A percentile compares a stretch with the other conserved stretches of the same genome.
Conservation (phyloP, 2,888 invertebrate species). For the Hoplodrina blanda region DNA sequence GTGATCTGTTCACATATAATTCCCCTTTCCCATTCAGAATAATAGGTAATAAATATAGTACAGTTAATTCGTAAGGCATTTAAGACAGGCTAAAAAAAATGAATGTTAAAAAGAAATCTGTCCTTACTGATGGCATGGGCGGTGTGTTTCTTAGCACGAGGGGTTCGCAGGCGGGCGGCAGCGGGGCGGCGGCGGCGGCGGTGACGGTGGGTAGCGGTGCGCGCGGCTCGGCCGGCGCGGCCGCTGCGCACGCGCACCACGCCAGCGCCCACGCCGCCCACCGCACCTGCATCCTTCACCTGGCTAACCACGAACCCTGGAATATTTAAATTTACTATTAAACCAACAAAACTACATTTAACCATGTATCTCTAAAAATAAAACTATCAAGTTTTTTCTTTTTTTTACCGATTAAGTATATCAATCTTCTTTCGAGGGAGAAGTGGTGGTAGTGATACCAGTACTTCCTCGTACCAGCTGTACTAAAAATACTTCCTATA, state of each 20-base stretch:
- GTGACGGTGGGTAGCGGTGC: slow-evolving; percentile 67
- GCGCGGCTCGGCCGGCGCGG: slow-evolving; percentile 79
- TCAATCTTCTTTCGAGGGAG: too few species aligned
- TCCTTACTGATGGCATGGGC: slow-evolving; percentile 77
- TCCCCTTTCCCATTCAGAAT: background rate
- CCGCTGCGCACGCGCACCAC: slow-evolving; percentile 85
- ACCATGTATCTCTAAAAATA: too few species aligned
- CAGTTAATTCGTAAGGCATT: background rate
- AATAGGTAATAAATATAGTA: background rate
- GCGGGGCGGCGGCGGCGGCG: slow-evolving; percentile 60
- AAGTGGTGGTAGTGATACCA: too few species aligned
- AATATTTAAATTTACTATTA: slow-evolving; percentile 20
- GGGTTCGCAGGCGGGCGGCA: slow-evolving; percentile 74
- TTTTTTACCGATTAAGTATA: too few species aligned
- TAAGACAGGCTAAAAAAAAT: too few species aligned
- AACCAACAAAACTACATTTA: too few species aligned
- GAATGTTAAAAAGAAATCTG: too few species aligned
- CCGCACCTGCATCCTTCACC: slow-evolving; percentile 76
- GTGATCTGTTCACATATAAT: background rate
- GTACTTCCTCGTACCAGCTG: background rate
- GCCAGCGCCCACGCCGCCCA: slow-evolving; percentile 85
- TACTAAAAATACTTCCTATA: background rate
- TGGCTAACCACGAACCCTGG: slow-evolving; percentile 67
- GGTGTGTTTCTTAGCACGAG: slow-evolving; percentile 78
- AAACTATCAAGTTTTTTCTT: too few species aligned